Conservation (phyloP, 2,797 vertebrate genomes). For the Agapornis canus region DNA sequence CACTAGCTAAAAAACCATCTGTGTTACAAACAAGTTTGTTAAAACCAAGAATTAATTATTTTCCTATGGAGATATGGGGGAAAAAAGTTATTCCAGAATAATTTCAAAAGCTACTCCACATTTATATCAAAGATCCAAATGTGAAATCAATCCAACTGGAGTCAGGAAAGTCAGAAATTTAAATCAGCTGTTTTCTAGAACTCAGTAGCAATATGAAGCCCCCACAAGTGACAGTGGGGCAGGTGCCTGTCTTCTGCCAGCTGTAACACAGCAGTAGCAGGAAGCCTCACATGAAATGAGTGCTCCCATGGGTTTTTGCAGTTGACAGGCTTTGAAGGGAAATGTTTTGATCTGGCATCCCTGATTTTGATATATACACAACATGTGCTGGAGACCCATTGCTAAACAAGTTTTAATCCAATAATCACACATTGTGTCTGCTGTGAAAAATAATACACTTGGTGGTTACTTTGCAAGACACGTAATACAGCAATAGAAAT, state of each 20-base stretch:
- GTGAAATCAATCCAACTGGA: background rate
- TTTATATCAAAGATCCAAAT: background rate
- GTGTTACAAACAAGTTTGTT: background rate
- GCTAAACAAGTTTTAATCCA: background rate
- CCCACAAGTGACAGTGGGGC: fast-evolving
- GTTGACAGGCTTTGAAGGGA: background rate
- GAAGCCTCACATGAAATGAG: background rate
- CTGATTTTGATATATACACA: background rate
- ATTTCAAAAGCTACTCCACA: background rate
- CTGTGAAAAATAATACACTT: background rate
- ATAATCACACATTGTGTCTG: background rate
- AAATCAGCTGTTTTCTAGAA: background rate
- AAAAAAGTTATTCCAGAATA: background rate
- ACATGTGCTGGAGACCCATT: background rate
- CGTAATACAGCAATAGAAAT: background rate
- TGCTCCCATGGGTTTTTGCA: background rate
- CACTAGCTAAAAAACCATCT: background rate
- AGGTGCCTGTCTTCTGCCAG: background rate
- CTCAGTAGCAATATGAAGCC: background rate
- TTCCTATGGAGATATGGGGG: background rate
- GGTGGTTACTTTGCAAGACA: background rate
- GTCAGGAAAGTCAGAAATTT: background rate
- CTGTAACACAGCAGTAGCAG: background rate
- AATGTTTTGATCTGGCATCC: background rate
- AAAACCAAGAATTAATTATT: background rate